phyloP scores from a whole-genome alignment of 2,113 vertebrate species.

The Callipepla squamata region DNA sequence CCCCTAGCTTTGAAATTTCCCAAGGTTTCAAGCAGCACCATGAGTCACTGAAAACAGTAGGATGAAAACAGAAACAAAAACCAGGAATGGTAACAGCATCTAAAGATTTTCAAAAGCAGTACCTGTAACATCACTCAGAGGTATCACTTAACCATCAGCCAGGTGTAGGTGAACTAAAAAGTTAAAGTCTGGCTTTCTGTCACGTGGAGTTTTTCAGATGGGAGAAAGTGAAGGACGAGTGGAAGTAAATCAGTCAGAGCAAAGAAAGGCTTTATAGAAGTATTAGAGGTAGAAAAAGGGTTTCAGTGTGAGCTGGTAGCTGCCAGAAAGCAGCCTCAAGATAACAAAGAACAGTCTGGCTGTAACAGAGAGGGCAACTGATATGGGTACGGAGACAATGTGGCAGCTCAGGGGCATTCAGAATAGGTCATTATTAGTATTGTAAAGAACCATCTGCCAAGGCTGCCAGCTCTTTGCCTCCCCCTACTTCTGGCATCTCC shows the following conservation, averaged over 20 bases:
- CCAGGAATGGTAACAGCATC: not conserved
- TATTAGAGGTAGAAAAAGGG: not conserved
- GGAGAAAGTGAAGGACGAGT: not conserved
- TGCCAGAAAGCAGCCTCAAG: not conserved
- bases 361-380: not conserved
- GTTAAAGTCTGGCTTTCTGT: not conserved
- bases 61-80: not conserved
- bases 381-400: not conserved
- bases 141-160: not conserved
- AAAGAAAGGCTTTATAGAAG: not conserved
- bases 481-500: not conserved
- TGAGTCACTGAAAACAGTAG: not conserved
- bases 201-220: not conserved
- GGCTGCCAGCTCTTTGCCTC: not conserved
- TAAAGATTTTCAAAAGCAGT: not conserved
- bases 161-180: not conserved
- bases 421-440: not conserved
- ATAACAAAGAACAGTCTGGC: not conserved
- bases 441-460: not conserved
- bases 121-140: not conserved
- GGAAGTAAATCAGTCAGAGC: not conserved
- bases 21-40: not conserved
- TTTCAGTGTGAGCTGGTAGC: not conserved
- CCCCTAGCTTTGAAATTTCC: not conserved
- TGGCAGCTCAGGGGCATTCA: not conserved